Conservation (phyloP, 2,797 vertebrate species). For the Allobates femoralis region DNA sequence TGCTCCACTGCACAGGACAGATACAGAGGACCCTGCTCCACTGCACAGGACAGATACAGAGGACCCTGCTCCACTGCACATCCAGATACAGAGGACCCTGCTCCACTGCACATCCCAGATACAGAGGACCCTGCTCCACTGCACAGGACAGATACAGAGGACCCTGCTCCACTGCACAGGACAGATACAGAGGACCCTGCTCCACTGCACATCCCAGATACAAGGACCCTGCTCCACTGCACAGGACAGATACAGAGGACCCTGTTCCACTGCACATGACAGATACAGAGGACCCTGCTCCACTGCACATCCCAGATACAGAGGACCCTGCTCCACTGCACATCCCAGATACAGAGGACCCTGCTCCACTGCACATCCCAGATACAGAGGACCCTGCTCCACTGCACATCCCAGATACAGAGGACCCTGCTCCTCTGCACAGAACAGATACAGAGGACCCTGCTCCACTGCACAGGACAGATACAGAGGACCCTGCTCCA, state of each 20-base stretch:
- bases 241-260: neutral
- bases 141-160: neutral
- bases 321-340: neutral
- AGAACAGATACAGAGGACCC: neutral
- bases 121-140: neutral
- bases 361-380: neutral
- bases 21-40: too few species aligned
- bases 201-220: neutral
- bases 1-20: too few species aligned
- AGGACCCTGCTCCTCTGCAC: neutral
- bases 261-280: too few species aligned
- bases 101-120: too few species aligned
- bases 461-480: neutral
- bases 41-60: too few species aligned
- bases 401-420: neutral
- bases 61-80: too few species aligned
- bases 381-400: neutral
- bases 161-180: neutral
- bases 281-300: neutral
- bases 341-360: neutral
- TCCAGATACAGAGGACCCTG: too few species aligned
- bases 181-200: neutral
- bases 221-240: neutral
- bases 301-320: neutral
- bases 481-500: neutral